Evolutionary conservation across 2,113 vertebrate species (phyloP), one percentile per base, ranked within the genome.

Genomic region (Psammodynastes pulverulentus): DNA sequence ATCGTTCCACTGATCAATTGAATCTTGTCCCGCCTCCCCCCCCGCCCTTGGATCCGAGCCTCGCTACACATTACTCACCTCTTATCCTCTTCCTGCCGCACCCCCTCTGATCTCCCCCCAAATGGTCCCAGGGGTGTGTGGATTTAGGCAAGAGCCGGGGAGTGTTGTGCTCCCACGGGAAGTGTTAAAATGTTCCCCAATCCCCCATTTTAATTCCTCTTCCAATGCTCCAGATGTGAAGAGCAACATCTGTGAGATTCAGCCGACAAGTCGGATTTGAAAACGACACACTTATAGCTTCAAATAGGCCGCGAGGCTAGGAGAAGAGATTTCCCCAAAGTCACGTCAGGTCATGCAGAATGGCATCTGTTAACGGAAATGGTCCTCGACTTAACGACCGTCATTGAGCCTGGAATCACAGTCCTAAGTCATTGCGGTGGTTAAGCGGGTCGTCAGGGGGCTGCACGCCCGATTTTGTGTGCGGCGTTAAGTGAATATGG

Each of bases 141-240:
- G n/a, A 8, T 88, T 87, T 62, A 85, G 90, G 84, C 24, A 45
- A n/a, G 12, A 1, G 53, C 52, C 9, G 1, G 48, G 15, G 21
- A 4, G 51, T 84, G 51, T 67, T 79, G 45, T 51, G 52, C 93
- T 72, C 79, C 10, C 17, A 19, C 51, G 51, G 84, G 91, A 92
- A 72, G 91, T 67, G 54, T 92, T 88, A 46, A 46, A 84, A 17
- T 92, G 88, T 92, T 92, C 49, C 91, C 88, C 86, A 72, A 10
- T 89, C 54, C 87, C 9, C 6, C 17, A 54, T 79, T 92, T 88
- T 89, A 92, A 89, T 92, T 54, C 87, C 62, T 48, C 52, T 53
- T 53, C 1, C 29, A 89, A 92, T 84, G 67, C 67, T 51, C 62
- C 72, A 48, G 48, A 84, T 48, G 87, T 51, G 39, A 84, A 45